Evolutionary conservation across 2,113 vertebrate species (phyloP).

Genomic region (Podarcis muralis): DNA sequence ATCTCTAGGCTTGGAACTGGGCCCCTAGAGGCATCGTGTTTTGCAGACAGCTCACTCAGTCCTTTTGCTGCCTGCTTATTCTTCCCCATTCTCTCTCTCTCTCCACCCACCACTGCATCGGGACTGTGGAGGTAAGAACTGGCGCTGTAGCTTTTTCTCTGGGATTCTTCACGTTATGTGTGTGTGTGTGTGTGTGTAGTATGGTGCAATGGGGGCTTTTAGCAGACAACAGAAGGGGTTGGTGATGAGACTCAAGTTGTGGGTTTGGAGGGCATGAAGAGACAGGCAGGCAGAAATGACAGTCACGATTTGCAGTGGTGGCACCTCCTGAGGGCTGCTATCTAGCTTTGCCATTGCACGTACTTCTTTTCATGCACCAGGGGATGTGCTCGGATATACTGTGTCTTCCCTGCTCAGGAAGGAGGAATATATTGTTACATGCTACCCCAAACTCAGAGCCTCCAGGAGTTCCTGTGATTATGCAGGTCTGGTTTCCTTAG

Average conservation of each 20-base stretch:
- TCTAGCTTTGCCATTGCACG: neutral
- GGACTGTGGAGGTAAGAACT: slow-evolving; percentile 45
- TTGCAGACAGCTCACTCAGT: slow-evolving; percentile 43
- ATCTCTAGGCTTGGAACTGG: slow-evolving; percentile 33
- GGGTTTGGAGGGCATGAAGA: too few species aligned
- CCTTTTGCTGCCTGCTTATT: slow-evolving; percentile 6
- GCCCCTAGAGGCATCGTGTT: slow-evolving; percentile 57
- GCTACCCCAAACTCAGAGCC: too few species aligned
- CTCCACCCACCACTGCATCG: slow-evolving; percentile 19
- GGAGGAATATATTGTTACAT: too few species aligned
- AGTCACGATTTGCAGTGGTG: neutral
- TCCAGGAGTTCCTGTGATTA: too few species aligned
- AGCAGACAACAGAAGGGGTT: neutral
- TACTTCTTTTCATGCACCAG: neutral
- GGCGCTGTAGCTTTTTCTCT: slow-evolving; percentile 1
- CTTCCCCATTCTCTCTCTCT: slow-evolving; percentile 2
- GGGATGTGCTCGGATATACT: neutral
- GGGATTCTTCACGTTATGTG: neutral
- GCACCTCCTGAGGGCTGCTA: neutral
- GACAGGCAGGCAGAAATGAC: too few species aligned
- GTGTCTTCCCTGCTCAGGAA: neutral
- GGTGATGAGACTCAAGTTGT: neutral
- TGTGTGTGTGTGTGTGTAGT: neutral
- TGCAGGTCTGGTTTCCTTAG: too few species aligned
- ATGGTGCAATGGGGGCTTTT: neutral